A percentile compares a stretch with the other conserved stretches of the same genome.
Conservation (phyloP, 2,797 vertebrate species). For the Muscicapa striata region DNA sequence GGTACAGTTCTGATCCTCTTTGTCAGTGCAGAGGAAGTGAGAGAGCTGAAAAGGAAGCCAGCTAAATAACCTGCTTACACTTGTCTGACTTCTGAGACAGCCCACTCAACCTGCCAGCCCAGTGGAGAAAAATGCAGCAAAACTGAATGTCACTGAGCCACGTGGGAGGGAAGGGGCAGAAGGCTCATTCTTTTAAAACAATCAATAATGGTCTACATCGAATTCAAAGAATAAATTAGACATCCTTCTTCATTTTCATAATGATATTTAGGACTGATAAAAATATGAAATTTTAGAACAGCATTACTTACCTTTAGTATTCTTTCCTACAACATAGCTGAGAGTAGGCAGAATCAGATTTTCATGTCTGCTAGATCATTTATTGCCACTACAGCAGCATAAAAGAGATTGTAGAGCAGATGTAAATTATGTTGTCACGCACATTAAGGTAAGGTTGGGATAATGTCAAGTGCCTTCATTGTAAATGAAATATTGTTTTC, state of each 20-base stretch:
- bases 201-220: rapidly evolving
- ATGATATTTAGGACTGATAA: neutral
- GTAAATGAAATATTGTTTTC: neutral
- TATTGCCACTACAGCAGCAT: neutral
- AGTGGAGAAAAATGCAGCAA: neutral
- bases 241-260: neutral
- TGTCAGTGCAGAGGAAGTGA: too few relatives aligned
- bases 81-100: neutral
- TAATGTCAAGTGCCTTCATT: neutral
- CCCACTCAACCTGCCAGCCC: neutral
- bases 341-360: neutral
- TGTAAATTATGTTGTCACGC: neutral
- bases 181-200: neutral
- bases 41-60: neutral
- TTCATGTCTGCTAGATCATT: neutral
- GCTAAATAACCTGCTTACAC: neutral
- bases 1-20: neutral
- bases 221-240: neutral
- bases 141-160: neutral
- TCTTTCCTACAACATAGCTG: neutral
- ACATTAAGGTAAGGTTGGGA: neutral
- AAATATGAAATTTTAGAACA: neutral
- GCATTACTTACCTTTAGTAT: neutral
- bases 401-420: neutral
- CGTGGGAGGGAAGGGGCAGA: neutral